Base-by-base conservation (phyloP, 2,797 vertebrate genomes). In the Etheostoma nigrum region DNA sequence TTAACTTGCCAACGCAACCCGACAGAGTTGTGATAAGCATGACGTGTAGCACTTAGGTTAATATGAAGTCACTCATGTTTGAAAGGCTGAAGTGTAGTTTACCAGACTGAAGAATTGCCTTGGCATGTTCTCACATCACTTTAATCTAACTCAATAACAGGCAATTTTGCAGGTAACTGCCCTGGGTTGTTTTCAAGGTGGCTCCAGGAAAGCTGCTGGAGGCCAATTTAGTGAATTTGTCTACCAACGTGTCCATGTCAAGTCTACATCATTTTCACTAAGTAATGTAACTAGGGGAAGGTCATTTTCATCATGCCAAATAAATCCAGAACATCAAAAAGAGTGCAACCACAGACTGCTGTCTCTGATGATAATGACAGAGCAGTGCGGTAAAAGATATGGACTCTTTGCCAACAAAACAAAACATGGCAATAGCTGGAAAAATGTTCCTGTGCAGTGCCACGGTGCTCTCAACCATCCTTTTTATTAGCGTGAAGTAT, bases 401-500 rank as follows among this genome's bases (percentile, higher is more conserved):
- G 44, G 72, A 78, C 78, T 55, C 40, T 62, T 78, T 82, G 67
- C 79, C 69, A 83, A 78, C 69, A 68, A 76, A 90, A 81, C 9
- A 14, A 85, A 69, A 55, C 67, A 77, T 15, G 63, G 67, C 72
- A 80, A 89, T 57, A 75, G 72, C 70, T 52, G 62, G 55, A 76
- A 68, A 68, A 75, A 77, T 62, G 52, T 72, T 83, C 71, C 74
- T 54, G 70, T 33, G 60, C 76, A 71, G 76, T 80, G 87, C 82
- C 77, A 77, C 78, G 76, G 84, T 58, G 84, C 83, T 82, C 72
- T 85, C 79, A 91, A 84, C 76, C 61, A 82, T 84, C 86, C 86
- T 87, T 86, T 91, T 91, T 90, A 89, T 89, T 89, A 89, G 89
- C 68, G 76, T 88, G 84, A 90, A 91, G 86, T 73, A 86, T 82